These are phyloP conservation scores for Trachelus tabidus DNA, from an alignment of 2,888 invertebrate genomes.

Conservation along the genomic window DNA sequence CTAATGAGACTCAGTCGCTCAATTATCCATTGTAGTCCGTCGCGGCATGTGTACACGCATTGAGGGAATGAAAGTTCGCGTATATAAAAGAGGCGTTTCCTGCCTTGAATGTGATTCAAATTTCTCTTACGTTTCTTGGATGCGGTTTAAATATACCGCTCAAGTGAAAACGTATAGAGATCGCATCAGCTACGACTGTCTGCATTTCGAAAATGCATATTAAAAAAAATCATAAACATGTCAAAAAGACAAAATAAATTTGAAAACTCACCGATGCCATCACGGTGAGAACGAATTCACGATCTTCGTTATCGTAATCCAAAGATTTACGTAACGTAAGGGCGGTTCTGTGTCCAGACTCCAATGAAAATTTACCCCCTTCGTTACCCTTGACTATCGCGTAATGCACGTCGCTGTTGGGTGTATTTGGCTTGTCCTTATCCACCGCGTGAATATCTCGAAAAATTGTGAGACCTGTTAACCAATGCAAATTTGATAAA, in stretches of 20 bases:
- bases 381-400: conserved; percentile 79
- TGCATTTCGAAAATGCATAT: not conserved
- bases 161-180: not conserved
- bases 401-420: conserved; percentile 88
- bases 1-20: not conserved
- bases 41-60: not conserved
- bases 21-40: not conserved
- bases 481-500: not conserved
- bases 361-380: conserved; percentile 81
- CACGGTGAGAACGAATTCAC: conserved; percentile 78
- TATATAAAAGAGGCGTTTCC: not conserved
- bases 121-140: not conserved
- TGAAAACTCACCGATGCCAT: conserved; percentile 77
- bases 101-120: not conserved
- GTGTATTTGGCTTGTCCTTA: conserved; percentile 88
- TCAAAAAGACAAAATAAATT: conserved; percentile 33
- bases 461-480: conserved; percentile 81
- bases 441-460: conserved; percentile 84
- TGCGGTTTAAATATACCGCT: not conserved
- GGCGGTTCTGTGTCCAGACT: conserved; percentile 82
- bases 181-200: conserved; percentile 5
- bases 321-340: conserved; percentile 79
- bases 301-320: conserved; percentile 85
- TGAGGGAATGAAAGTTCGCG: not conserved
- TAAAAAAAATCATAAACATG: not conserved